Base-by-base conservation (phyloP, 2,888 invertebrate genomes). In the Eremobia ochroleuca region DNA sequence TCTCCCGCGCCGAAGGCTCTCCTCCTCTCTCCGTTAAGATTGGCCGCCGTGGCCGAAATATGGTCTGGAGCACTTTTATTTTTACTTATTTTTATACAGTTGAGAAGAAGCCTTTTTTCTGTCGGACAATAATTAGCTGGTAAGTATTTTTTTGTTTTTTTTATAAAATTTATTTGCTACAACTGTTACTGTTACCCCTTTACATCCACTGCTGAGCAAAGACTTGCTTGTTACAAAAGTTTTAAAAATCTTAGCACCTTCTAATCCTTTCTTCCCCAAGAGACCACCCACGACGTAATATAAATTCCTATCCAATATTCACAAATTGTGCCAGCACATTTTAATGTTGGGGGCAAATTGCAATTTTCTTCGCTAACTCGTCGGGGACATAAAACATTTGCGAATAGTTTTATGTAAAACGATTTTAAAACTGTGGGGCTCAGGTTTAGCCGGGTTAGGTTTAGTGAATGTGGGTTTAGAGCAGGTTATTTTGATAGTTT, bases 251-350 rank as follows among this genome's bases (percentile, higher is more conserved):
- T 15, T 21, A 75, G 11, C 72, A 73, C 64, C 74, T 46, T 64
- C 77, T 84, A 75, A 84, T 73, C 74, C 59, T 73, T 58, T 25
- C 40, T 31, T 15, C 28, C 52, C 59, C 46, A 77, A 80, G 49
- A 73, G 62, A 58, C 89, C 83, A 89, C 85, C 91, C 90, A 85
- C 92, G 87, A 91, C 88, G 93, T 95, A 94, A 96, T 96, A 96
- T 96, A 97, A 96, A 96, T 96, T 96, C 96, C 94, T 89, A 93
- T 93, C 96, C 96, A 96, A 96, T 96, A 96, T 96, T 94, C 96
- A 96, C 96, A 96, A 96, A 96, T 96, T 96, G 92, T 89, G 87
- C 76, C 80, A 85, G 52, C 89, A 90, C 92, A 93, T 95, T 95
- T 95, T 95, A 95, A 95, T 94, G 94, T 91, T 83, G 82, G 79